Evolutionary conservation across 2,113 vertebrate species (phyloP).

Genomic region (Atherinomorus stipes): DNA sequence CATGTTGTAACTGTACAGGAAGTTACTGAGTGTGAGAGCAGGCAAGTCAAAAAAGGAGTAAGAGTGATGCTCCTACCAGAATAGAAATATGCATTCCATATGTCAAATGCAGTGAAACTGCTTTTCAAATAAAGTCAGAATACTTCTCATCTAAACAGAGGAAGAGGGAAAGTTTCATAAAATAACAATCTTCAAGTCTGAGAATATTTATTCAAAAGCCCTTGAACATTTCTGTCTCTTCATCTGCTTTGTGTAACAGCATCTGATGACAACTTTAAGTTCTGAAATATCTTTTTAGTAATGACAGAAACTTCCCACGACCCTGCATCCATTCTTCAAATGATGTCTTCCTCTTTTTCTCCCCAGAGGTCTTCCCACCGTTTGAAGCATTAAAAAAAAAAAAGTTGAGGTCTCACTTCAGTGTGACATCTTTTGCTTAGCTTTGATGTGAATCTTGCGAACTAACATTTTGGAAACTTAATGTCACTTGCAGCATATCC

Average conservation of each 20-base stretch:
- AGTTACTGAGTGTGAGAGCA: constrained; percentile 7
- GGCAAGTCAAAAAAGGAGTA: neutral
- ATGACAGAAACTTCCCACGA: constrained; percentile 73
- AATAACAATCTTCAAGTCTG: constrained; percentile 18
- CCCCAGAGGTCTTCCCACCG: constrained; percentile 31
- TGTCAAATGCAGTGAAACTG: constrained; percentile 2
- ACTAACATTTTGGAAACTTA: constrained; percentile 54
- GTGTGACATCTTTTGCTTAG: constrained; percentile 48
- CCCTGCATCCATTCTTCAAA: constrained; percentile 62
- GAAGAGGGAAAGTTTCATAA: constrained; percentile 28
- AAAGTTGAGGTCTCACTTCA: constrained; percentile 33
- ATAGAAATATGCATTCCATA: constrained; percentile 40
- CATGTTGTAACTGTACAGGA: constrained; percentile 19
- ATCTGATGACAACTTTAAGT: constrained; percentile 50
- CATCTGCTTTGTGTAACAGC: constrained; percentile 65
- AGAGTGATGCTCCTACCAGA: constrained; percentile 1
- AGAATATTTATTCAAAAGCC: constrained; percentile 32
- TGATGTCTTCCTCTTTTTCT: constrained; percentile 35
- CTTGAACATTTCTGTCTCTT: constrained; percentile 38
- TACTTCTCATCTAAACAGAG: constrained; percentile 40
- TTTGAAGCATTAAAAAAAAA: constrained; percentile 34
- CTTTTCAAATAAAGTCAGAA: constrained; percentile 26
- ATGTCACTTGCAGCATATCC: constrained; percentile 53
- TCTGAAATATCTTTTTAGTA: constrained; percentile 37
- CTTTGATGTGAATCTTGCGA: constrained; percentile 55